Evolutionary conservation across 2,888 invertebrate species (phyloP).

Genomic region (Drosophila ochracea): DNA sequence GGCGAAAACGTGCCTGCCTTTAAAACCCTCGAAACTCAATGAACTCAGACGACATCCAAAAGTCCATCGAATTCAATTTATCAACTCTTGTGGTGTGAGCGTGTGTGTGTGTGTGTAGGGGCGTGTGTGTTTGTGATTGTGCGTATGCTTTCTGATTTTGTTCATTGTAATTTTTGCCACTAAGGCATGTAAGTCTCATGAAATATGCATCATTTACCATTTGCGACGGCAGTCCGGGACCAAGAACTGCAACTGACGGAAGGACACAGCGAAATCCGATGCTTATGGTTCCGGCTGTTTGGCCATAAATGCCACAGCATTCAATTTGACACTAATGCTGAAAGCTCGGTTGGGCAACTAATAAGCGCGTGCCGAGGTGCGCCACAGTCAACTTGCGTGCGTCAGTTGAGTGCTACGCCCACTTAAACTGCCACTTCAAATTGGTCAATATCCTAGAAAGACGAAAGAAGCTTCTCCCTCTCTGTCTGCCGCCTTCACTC

Average conservation of each 20-base stretch:
- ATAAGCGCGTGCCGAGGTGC: conserved; percentile 68
- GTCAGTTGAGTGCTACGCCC: conserved; percentile 30
- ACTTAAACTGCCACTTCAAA: conserved; percentile 20
- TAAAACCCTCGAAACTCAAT: conserved; percentile 27
- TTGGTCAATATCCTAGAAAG: conserved; percentile 16
- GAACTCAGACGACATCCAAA: conserved; percentile 16
- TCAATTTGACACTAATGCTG: conserved; percentile 75
- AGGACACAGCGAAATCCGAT: not conserved
- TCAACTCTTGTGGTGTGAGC: conserved; percentile 8
- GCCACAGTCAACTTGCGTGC: conserved; percentile 16
- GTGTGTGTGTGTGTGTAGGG: not conserved
- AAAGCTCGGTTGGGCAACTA: conserved; percentile 72
- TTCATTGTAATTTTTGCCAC: conserved; percentile 52
- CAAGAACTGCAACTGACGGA: conserved; percentile 60
- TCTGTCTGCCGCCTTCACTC: not conserved
- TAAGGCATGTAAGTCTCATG: conserved; percentile 55
- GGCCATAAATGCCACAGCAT: conserved; percentile 67
- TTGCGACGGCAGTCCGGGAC: conserved; percentile 37
- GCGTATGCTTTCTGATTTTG: conserved; percentile 46
- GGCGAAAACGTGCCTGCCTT: conserved; percentile 39
- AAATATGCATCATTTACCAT: conserved; percentile 76
- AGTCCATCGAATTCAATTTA: conserved; percentile 62
- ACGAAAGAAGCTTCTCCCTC: not conserved
- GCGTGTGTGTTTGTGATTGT: conserved; percentile 1
- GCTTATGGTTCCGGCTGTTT: conserved; percentile 27